Conservation (phyloP, 1,140 invertebrate genomes). For the Rhopalosiphum maidis region DNA sequence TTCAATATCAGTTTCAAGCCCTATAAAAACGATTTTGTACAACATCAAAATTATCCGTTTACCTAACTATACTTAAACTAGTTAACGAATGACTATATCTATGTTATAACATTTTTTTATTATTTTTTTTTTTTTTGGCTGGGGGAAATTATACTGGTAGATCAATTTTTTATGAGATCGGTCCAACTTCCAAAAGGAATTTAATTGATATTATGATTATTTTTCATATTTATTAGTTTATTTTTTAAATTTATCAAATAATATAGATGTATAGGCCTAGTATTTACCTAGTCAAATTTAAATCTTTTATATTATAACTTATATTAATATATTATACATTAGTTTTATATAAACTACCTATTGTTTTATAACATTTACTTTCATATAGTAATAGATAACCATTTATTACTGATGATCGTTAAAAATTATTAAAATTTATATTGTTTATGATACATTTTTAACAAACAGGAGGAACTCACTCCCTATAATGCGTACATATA, state of each 20-base stretch:
- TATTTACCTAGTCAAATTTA: background rate
- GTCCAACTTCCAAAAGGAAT: background rate
- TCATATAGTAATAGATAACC: background rate
- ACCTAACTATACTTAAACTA: background rate
- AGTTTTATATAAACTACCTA: background rate
- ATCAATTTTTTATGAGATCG: background rate
- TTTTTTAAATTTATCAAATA: background rate
- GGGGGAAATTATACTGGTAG: too few species aligned
- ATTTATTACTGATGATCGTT: background rate
- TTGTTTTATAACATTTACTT: background rate
- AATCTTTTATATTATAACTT: background rate
- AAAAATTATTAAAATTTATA: background rate
- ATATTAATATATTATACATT: background rate
- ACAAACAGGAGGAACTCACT: background rate
- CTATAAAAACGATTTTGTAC: background rate
- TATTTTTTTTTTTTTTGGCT: too few species aligned
- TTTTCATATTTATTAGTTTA: background rate
- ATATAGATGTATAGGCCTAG: background rate
- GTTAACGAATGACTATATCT: background rate
- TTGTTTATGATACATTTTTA: background rate
- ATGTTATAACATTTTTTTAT: too few species aligned
- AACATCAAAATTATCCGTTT: too few species aligned
- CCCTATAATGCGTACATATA: background rate
- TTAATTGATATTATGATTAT: background rate
- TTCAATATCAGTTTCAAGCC: background rate